Base-by-base conservation (phyloP, 2,797 vertebrate genomes). In the Kryptopterus vitreolus region DNA sequence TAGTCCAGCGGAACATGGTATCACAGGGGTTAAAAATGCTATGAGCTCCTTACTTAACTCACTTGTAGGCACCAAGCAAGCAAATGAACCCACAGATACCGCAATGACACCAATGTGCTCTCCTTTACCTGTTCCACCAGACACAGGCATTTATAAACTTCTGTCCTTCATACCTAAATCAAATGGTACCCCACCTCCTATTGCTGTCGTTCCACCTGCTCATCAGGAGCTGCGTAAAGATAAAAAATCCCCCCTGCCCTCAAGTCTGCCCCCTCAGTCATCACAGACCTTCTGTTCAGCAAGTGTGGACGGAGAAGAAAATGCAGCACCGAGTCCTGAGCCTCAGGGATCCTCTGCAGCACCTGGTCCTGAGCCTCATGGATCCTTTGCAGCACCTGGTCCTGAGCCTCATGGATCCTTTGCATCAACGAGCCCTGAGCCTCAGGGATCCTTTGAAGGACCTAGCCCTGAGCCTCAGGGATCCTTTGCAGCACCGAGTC, bases 31-130 rank as follows among this genome's bases (percentile, higher is more conserved):
- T 50, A 98, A 96, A 89, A 95, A 90, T 91, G 93, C 92, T 6
- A 89, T 98, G 89, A 97, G 90, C 85, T 97, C 95, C 69, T 91
- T 98, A 63, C 91, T 94, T 35, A 93, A 86, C 81, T 84, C 92
- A 46, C 84, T 95, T 31, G 95, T 94, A 71, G 90, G 94, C 70
- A 93, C 93, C 86, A 98, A 94, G 74, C 89, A 94, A 65, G 82
- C 93, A 35, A 87, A 91, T 38, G 91, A 93, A 0, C 90, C 88
- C 68, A 86, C 92, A 82, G 94, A 95, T 79, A 81, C 88, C 85
- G 35, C 5, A 10, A 16, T 12, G 52, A 79, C 18, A 24, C 79
- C 82, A 73, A 18, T 73, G 24, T 75, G 86, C 55, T 80, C 86
- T 52, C 86, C 89, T 57, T n/a, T 83, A 61, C 73, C 88, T 81